A percentile compares a stretch with the other conserved stretches of the same genome.
phyloP scores from a whole-genome alignment of 1,140 invertebrate genomes.

The Brachionus rotundiformis region DNA sequence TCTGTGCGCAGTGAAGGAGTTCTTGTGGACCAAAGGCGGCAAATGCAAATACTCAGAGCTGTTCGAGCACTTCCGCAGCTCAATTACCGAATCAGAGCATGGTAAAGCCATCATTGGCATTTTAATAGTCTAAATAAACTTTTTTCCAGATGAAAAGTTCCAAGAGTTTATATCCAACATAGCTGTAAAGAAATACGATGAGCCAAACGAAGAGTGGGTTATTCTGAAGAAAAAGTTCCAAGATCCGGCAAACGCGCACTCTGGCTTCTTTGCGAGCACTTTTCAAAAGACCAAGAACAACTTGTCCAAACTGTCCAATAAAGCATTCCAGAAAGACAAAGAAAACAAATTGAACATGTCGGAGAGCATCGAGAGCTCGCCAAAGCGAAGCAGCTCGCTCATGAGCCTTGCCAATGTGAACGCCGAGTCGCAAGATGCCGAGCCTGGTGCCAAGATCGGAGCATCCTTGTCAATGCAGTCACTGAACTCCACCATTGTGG shows the following conservation, averaged over 20 bases:
- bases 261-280: constrained; percentile 41
- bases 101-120: neutral
- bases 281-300: constrained; percentile 47
- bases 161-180: constrained; percentile 44
- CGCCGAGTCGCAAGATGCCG: neutral
- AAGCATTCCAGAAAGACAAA: constrained; percentile 20
- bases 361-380: neutral
- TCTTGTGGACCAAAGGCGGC: constrained; percentile 18
- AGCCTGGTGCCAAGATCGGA: neutral
- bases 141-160: constrained; percentile 37
- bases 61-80: constrained; percentile 14
- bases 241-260: constrained; percentile 6
- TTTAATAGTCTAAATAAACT: neutral
- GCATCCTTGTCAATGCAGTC: constrained; percentile 7
- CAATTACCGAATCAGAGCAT: constrained; percentile 29
- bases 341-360: neutral
- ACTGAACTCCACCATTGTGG: constrained; percentile 7
- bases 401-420: neutral
- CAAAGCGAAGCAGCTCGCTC: neutral
- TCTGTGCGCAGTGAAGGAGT: constrained; percentile 34
- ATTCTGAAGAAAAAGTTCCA: constrained; percentile 35
- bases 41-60: constrained; percentile 37
- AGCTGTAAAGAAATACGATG: constrained; percentile 42
- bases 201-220: constrained; percentile 18
- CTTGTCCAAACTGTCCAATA: neutral